phyloP scores from a whole-genome alignment of 2,113 vertebrate species.

The Tragelaphus scriptus region DNA sequence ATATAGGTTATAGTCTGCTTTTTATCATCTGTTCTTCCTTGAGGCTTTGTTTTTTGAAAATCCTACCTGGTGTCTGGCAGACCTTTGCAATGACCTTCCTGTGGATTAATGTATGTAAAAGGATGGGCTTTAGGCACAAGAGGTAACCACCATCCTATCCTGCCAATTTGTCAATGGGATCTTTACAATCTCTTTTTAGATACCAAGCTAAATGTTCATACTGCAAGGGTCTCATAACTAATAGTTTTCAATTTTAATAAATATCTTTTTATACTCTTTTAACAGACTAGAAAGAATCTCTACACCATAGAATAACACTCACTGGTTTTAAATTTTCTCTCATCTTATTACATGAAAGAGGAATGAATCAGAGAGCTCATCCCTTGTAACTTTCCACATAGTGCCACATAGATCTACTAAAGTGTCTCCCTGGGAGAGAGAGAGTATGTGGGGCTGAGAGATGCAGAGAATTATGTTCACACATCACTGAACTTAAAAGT shows the following conservation, averaged over 20 bases:
- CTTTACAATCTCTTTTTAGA: slow-evolving; percentile 42
- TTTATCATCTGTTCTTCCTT: background rate
- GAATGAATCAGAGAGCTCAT: slow-evolving; percentile 74
- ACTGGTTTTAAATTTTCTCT: slow-evolving; percentile 69
- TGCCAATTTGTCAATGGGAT: background rate
- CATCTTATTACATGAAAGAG: slow-evolving; percentile 69
- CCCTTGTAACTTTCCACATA: slow-evolving; percentile 73
- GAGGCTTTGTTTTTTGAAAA: background rate
- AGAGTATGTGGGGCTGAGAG: slow-evolving; percentile 70
- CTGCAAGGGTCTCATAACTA: background rate
- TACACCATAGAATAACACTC: slow-evolving; percentile 61
- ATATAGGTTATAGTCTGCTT: background rate
- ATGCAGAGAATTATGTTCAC: slow-evolving; percentile 76
- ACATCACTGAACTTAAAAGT: slow-evolving; percentile 77
- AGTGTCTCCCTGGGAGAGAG: slow-evolving; percentile 71
- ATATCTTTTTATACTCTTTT: slow-evolving; percentile 41
- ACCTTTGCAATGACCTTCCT: background rate
- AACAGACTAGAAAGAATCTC: slow-evolving; percentile 50
- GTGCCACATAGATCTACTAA: slow-evolving; percentile 70
- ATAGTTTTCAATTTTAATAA: slow-evolving; percentile 51
- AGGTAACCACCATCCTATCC: background rate
- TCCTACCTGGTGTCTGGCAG: background rate
- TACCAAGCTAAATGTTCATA: slow-evolving; percentile 19
- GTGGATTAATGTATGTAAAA: background rate
- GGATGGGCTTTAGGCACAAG: background rate